Evolutionary conservation across 2,888 invertebrate species (phyloP).

Genomic region (Zaprionus obscuricornis): DNA sequence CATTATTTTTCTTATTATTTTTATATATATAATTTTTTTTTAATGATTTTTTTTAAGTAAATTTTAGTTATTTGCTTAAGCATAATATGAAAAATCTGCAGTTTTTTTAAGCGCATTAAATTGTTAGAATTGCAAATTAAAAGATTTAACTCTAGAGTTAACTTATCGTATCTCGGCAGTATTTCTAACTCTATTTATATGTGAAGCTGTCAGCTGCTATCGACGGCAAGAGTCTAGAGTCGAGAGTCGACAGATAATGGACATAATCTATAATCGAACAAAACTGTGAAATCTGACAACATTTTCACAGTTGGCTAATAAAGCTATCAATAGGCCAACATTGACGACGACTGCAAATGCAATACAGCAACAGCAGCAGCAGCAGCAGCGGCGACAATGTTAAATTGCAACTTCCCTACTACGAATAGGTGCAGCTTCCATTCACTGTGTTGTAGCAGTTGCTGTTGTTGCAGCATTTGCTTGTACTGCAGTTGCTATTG

Average conservation of each 20-base stretch:
- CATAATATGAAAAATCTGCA: too few species aligned
- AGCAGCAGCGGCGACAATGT: constrained; percentile 20
- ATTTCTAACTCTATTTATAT: not conserved
- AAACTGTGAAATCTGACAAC: constrained; percentile 34
- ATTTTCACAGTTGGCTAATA: constrained; percentile 59
- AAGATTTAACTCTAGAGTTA: too few species aligned
- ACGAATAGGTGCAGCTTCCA: constrained; percentile 25
- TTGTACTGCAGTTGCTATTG: constrained; percentile 1
- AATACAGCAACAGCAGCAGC: not conserved
- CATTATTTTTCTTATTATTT: too few species aligned
- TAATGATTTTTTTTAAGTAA: too few species aligned
- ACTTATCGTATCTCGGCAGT: too few species aligned
- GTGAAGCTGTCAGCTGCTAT: constrained; percentile 27
- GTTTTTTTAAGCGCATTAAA: too few species aligned
- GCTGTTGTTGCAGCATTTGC: constrained; percentile 20
- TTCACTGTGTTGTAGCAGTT: constrained; percentile 41
- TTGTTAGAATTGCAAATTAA: too few species aligned
- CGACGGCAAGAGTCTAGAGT: too few species aligned
- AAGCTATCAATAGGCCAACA: constrained; percentile 52
- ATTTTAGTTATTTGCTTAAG: too few species aligned
- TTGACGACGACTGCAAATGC: constrained; percentile 12
- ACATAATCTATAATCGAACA: constrained; percentile 57
- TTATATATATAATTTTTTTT: too few species aligned
- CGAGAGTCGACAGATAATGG: constrained; percentile 39
- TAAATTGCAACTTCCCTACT: constrained; percentile 18